Percentiles rank a stretch among this genome's conserved stretches.
Evolutionary conservation across 2,888 invertebrate genomes (phyloP).

Genomic region (Leucozona laternaria): DNA sequence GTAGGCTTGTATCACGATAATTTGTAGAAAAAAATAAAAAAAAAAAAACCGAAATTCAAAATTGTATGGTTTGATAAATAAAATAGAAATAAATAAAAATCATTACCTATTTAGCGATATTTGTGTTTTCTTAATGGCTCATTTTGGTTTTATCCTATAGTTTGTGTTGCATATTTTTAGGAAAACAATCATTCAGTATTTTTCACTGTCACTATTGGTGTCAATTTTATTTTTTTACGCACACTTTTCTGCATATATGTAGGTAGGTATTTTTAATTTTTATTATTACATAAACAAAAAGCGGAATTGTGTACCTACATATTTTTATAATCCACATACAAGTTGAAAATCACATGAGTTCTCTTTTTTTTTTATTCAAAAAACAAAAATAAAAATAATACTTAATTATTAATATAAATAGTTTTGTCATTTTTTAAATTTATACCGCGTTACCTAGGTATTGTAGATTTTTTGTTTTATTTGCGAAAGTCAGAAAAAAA

Average conservation of each 20-base stretch:
- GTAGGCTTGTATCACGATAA: background rate
- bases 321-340: background rate
- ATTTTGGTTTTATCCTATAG: slow-evolving; percentile 40
- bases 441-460: slow-evolving; percentile 34
- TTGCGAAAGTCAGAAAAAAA: slow-evolving; percentile 6
- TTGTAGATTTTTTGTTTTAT: background rate
- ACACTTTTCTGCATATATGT: background rate
- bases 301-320: background rate
- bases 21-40: background rate
- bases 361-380: slow-evolving; percentile 1
- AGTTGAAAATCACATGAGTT: background rate
- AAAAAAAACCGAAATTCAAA: background rate
- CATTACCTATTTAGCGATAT: slow-evolving; percentile 38
- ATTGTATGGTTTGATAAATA: background rate
- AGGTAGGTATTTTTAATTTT: slow-evolving; percentile 20
- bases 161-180: slow-evolving; percentile 42
- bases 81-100: background rate
- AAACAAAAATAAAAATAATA: background rate
- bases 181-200: background rate
- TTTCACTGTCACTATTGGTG: slow-evolving; percentile 56
- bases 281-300: slow-evolving; percentile 2
- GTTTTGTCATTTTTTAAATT: background rate
- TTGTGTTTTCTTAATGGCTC: background rate
- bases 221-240: slow-evolving; percentile 34
- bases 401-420: background rate